A percentile compares a stretch with the other conserved stretches of the same genome.
Conservation (phyloP, 2,113 vertebrate genomes). For the Colossoma macropomum region DNA sequence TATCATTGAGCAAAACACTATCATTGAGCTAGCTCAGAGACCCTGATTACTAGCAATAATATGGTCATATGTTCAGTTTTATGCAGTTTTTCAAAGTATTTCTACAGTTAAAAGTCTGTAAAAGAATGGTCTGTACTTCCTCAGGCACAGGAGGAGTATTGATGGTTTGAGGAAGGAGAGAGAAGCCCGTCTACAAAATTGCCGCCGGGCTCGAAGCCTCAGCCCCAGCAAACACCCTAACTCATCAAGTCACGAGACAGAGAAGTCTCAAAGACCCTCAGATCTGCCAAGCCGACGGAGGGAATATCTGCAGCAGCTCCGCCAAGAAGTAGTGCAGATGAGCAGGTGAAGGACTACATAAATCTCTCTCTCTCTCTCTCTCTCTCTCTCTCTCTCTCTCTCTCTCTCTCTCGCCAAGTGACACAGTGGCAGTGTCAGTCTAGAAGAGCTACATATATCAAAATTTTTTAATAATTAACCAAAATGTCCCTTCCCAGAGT, state of each 20-base stretch:
- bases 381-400: too few species aligned
- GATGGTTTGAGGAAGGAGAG: constrained; percentile 81
- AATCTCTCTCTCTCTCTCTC: too few species aligned
- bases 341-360: constrained; percentile 75
- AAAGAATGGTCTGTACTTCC: not conserved
- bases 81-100: too few species aligned
- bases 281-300: constrained; percentile 79
- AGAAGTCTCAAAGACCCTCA: constrained; percentile 53
- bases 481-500: constrained; percentile 69
- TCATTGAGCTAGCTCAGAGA: too few species aligned
- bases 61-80: too few species aligned
- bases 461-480: not conserved
- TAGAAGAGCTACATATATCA: too few species aligned
- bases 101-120: too few species aligned
- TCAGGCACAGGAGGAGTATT: constrained; percentile 85
- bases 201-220: constrained; percentile 82
- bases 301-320: constrained; percentile 83
- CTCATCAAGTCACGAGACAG: constrained; percentile 58
- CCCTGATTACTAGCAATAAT: too few species aligned
- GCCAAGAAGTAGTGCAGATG: constrained; percentile 83
- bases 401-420: too few species aligned
- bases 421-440: too few species aligned
- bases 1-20: too few species aligned
- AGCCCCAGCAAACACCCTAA: constrained; percentile 83
- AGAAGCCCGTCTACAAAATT: constrained; percentile 79